Conservation (phyloP, 2,888 invertebrate genomes). For the Chrysodeixis includens region DNA sequence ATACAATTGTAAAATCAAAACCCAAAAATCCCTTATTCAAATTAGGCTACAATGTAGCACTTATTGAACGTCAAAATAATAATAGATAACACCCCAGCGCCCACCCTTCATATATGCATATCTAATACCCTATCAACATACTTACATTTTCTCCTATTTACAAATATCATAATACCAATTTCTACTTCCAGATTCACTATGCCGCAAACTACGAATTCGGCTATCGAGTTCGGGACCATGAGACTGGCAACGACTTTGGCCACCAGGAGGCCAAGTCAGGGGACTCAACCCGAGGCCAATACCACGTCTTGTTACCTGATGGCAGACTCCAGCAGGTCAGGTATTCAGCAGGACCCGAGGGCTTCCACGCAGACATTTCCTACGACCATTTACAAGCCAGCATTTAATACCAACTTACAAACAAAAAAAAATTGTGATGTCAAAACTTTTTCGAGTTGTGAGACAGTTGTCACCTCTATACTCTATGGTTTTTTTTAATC, state of each 20-base stretch:
- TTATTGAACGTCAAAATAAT: too few relatives aligned
- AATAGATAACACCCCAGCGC: too few relatives aligned
- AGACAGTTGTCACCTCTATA: neutral
- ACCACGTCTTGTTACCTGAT: slow-evolving; percentile 94
- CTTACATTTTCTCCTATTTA: too few relatives aligned
- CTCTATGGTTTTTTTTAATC: neutral
- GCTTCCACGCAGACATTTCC: slow-evolving; percentile 94
- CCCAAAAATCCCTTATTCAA: too few relatives aligned
- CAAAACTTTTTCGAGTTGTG: neutral
- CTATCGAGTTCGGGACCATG: slow-evolving; percentile 92
- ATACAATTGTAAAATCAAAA: too few relatives aligned
- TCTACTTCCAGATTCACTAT: slow-evolving; percentile 87
- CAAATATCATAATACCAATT: neutral
- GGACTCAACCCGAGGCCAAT: slow-evolving; percentile 92
- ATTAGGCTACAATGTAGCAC: too few relatives aligned
- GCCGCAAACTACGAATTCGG: slow-evolving; percentile 91
- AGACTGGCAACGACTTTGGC: slow-evolving; percentile 93
- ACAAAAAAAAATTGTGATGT: neutral
- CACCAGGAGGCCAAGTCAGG: slow-evolving; percentile 93
- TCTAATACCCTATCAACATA: too few relatives aligned
- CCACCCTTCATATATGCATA: too few relatives aligned
- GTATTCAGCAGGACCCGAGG: slow-evolving; percentile 93
- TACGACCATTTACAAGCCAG: slow-evolving; percentile 82
- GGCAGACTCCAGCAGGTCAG: slow-evolving; percentile 93
- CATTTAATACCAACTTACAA: neutral